A percentile compares a stretch with the other conserved stretches of the same genome.
These are phyloP conservation scores for Agrotis segetum DNA, from an alignment of 2,888 invertebrate genomes.

Conservation along the genomic window DNA sequence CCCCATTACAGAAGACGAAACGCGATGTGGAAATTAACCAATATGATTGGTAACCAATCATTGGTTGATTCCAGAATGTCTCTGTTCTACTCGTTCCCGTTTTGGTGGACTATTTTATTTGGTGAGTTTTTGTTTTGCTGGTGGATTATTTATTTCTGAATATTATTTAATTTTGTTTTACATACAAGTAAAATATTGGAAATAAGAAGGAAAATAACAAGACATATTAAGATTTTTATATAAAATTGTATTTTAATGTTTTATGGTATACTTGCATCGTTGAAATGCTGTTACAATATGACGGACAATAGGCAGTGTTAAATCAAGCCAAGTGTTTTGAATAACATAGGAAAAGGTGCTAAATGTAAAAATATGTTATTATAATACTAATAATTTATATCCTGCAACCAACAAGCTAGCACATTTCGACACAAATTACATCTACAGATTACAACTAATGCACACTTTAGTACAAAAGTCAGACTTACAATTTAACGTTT, in stretches of 20 bases:
- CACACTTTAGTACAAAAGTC: constrained; percentile 80
- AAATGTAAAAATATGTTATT: constrained; percentile 64
- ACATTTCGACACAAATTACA: constrained; percentile 60
- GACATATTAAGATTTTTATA: constrained; percentile 50
- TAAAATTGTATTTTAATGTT: constrained; percentile 67
- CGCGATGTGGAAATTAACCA: too few species aligned
- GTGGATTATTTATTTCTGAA: too few species aligned
- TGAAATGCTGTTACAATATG: constrained; percentile 67
- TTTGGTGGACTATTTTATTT: too few species aligned
- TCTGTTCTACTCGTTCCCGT: too few species aligned
- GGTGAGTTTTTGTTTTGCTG: too few species aligned
- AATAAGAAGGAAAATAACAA: constrained; percentile 31
- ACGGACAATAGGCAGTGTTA: constrained; percentile 63
- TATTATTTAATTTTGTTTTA: too few species aligned
- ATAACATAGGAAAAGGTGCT: constrained; percentile 60
- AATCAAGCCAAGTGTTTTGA: constrained; percentile 63
- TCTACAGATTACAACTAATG: constrained; percentile 64
- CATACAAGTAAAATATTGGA: too few species aligned
- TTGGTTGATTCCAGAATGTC: too few species aligned
- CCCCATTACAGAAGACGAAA: too few species aligned
- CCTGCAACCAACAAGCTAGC: constrained; percentile 57
- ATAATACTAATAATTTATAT: constrained; percentile 68
- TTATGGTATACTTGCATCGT: constrained; percentile 66
- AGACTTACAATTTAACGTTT: constrained; percentile 80
- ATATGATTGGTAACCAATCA: too few species aligned